Evolutionary conservation across 2,113 vertebrate species (phyloP).

Genomic region (Meleagris gallopavo): DNA sequence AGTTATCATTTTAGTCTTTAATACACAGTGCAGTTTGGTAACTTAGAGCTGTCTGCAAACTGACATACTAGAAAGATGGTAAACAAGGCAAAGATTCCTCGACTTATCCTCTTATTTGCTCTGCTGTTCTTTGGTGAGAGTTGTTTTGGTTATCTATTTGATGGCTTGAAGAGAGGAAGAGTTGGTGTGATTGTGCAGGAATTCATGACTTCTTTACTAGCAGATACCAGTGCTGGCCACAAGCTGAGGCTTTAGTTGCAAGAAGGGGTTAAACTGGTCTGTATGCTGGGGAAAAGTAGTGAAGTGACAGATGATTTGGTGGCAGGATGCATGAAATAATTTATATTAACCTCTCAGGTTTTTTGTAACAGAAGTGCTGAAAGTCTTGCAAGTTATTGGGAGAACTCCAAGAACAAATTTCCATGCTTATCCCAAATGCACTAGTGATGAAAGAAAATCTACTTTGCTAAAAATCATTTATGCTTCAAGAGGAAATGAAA

Average conservation of each 20-base stretch:
- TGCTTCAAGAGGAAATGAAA: conserved; percentile 21
- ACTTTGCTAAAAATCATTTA: conserved; percentile 32
- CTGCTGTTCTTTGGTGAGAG: neutral
- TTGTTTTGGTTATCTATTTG: neutral
- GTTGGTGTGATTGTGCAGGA: neutral
- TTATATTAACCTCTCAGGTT: conserved; percentile 13
- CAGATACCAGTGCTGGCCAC: neutral
- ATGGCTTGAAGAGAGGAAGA: neutral
- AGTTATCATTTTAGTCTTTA: neutral
- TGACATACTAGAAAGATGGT: neutral
- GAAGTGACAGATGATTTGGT: neutral
- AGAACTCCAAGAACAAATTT: conserved; percentile 44
- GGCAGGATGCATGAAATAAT: conserved; percentile 9
- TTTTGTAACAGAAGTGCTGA: neutral
- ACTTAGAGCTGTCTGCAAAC: neutral
- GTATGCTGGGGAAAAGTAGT: neutral
- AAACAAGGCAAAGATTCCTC: neutral
- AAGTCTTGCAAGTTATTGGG: conserved; percentile 42
- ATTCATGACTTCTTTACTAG: fast-evolving
- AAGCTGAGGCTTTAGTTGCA: neutral
- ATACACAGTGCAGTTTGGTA: neutral
- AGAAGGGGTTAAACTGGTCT: neutral
- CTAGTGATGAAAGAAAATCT: conserved; percentile 18
- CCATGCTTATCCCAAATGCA: neutral
- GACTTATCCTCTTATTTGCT: neutral